These are phyloP conservation scores for Leistus spinibarbis DNA, from an alignment of 2,888 invertebrate species.

Conservation along the genomic window DNA sequence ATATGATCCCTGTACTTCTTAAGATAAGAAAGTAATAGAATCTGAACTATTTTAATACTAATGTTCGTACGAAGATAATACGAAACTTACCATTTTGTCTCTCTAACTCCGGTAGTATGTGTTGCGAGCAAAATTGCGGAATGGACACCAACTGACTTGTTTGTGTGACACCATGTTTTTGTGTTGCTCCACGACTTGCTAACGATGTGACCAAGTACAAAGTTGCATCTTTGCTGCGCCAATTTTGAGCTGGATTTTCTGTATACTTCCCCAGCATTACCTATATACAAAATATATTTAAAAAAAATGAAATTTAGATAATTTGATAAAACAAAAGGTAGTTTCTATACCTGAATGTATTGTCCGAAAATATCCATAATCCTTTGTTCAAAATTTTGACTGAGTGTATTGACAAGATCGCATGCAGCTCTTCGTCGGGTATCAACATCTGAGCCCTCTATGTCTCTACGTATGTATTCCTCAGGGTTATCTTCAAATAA, in stretches of 20 bases:
- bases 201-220: constrained; percentile 95
- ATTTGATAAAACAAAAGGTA: background rate
- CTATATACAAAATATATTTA: constrained; percentile 51
- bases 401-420: constrained; percentile 92
- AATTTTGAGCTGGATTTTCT: constrained; percentile 76
- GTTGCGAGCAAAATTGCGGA: constrained; percentile 84
- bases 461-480: constrained; percentile 94
- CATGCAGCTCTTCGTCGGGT: constrained; percentile 95
- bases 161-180: constrained; percentile 89
- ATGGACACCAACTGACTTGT: constrained; percentile 89
- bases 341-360: constrained; percentile 73
- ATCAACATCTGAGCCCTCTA: constrained; percentile 98
- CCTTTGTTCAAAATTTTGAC: constrained; percentile 83
- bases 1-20: too few relatives aligned
- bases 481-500: constrained; percentile 98
- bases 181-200: constrained; percentile 86
- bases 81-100: constrained; percentile 68
- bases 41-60: too few relatives aligned
- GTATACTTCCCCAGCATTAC: constrained; percentile 79
- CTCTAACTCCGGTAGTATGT: constrained; percentile 86
- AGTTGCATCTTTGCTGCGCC: constrained; percentile 96
- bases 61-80: too few relatives aligned
- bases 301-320: too few relatives aligned
- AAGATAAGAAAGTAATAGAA: too few relatives aligned
- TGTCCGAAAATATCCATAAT: constrained; percentile 88